Evolutionary conservation across 2,113 vertebrate genomes (phyloP), one percentile per base, ranked within the genome.

Genomic region (Ancistrus triradiatus): DNA sequence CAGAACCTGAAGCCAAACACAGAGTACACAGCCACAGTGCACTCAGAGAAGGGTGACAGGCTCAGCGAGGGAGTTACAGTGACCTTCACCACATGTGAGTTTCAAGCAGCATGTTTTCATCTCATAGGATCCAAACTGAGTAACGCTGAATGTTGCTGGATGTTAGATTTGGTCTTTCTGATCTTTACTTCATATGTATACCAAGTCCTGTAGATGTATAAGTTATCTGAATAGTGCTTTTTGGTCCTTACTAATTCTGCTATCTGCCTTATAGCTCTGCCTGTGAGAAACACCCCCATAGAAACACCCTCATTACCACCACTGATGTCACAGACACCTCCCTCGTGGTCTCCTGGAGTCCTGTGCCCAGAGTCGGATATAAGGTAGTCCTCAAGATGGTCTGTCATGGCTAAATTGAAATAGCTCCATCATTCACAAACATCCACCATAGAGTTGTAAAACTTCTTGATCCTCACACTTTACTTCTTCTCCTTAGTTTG

Each of bases 1-100:
- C 82, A 84, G 62, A 92, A 90, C 68, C 81, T 98, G 76, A 86
- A 83, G 68, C 91, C 95, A 0, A 86, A 85, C 6, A 89, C 91
- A 0, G 79, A 89, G 64, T 98, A 98, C 75, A 88, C 85, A 0
- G 88, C 85, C 5, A 87, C 85, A 8, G 88, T 98, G 0, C 81
- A 91, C 24, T 83, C 93, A 0, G 80, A 95, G 1, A 92, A 90
- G 48, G 90, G 76, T 0, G 84, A 86, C 46, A 81, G 84, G 25
- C 83, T 94, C 63, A 96, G 94, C 7, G 57, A 74, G 40, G 90
- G 85, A 3, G 81, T 78, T 63, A 81, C 77, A 0, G 85, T 82
- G 1, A 63, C 87, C 37, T 94, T 98, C n/a, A 42, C 11, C 1
- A 42, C 38, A 11, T 42, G 38, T 42, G n/a, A n/a, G 38, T 42